phyloP scores from a whole-genome alignment of 2,888 invertebrate genomes.

The Phrixothrix hirtus region DNA sequence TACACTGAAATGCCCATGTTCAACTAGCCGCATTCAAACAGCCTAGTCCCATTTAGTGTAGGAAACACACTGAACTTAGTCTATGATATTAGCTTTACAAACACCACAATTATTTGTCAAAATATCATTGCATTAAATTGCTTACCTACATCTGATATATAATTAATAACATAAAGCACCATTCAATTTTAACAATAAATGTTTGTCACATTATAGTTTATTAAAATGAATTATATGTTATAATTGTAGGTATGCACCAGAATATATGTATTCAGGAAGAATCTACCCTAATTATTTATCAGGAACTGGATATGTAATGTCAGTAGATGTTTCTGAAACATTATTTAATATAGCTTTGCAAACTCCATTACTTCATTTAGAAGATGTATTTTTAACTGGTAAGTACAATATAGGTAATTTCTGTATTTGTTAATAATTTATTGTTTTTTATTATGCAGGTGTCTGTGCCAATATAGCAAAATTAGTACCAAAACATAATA shows the following conservation, averaged over 20 bases:
- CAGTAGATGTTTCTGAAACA: constrained; percentile 65
- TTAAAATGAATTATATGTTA: no score
- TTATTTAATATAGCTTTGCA: constrained; percentile 69
- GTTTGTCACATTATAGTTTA: no score
- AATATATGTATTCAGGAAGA: constrained; percentile 73
- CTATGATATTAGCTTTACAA: no score
- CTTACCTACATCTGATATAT: no score
- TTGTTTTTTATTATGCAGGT: constrained; percentile 48
- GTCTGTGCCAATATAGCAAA: constrained; percentile 66
- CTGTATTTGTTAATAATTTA: constrained; percentile 2
- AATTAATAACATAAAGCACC: no score
- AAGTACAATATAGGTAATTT: not conserved
- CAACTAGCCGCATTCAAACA: no score
- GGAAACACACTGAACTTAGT: no score
- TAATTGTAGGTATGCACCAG: constrained; percentile 71
- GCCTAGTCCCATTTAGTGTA: no score
- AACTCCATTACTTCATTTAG: constrained; percentile 73
- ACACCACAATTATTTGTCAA: no score
- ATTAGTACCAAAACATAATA: constrained; percentile 65
- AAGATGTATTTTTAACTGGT: constrained; percentile 79
- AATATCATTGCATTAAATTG: no score
- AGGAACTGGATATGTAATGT: constrained; percentile 79
- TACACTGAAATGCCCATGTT: no score
- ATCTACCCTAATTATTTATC: constrained; percentile 80
- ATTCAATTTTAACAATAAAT: no score